Conservation (phyloP, 2,888 invertebrate species). For the Stegophylla sp. region DNA sequence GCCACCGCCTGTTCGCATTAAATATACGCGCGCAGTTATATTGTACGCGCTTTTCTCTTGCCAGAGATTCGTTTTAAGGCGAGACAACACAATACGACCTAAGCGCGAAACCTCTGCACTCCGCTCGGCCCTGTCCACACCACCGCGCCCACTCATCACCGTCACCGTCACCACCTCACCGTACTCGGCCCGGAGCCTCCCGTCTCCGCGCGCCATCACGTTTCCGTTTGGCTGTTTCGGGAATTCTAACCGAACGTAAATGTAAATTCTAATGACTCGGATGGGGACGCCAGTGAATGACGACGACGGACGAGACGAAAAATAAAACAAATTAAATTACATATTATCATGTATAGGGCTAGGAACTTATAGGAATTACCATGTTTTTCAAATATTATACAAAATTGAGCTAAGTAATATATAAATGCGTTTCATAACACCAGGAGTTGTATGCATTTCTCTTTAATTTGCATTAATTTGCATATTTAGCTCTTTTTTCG, state of each 20-base stretch:
- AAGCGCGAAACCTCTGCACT: neutral
- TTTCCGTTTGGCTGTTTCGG: neutral
- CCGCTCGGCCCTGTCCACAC: no score
- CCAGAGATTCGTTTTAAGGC: neutral
- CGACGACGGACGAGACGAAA: neutral
- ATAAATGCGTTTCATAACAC: no score
- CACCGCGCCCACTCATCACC: neutral
- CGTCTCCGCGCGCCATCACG: neutral
- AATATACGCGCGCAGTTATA: neutral
- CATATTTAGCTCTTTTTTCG: no score
- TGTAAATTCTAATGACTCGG: no score
- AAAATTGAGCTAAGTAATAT: no score
- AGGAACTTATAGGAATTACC: no score
- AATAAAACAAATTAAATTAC: neutral
- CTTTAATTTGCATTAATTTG: no score
- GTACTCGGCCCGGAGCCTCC: neutral
- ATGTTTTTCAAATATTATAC: no score
- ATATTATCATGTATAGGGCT: no score
- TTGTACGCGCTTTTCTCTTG: conserved; percentile 1
- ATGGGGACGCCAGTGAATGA: no score
- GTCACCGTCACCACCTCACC: neutral
- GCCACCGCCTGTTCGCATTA: neutral
- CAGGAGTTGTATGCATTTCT: no score
- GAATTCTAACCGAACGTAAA: neutral
- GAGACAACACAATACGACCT: no score